Evolutionary conservation across 1,140 invertebrate species (phyloP).

Genomic region (Achroia grisella): DNA sequence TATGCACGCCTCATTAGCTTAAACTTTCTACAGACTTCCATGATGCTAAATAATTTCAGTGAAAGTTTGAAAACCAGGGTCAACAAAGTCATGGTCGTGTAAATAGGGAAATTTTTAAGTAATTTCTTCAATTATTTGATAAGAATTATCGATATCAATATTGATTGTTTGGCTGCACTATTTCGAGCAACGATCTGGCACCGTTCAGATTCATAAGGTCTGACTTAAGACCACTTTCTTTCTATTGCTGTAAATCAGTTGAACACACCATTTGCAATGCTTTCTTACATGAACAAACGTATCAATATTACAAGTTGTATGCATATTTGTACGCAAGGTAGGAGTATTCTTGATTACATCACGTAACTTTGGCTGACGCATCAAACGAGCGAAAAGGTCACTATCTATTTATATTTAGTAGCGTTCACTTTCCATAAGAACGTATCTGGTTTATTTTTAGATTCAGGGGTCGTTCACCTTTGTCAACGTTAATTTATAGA

Average conservation of each 20-base stretch:
- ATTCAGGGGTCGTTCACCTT: constrained; percentile 42
- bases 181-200: constrained; percentile 24
- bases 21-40: background rate
- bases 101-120: background rate
- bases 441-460: constrained; percentile 31
- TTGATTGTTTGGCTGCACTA: constrained; percentile 19
- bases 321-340: constrained; percentile 28
- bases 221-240: constrained; percentile 64
- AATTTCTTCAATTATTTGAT: constrained; percentile 1
- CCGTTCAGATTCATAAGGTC: constrained; percentile 41
- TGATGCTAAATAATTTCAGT: background rate
- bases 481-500: constrained; percentile 6
- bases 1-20: constrained; percentile 1
- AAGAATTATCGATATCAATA: constrained; percentile 19
- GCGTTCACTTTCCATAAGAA: constrained; percentile 59
- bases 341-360: constrained; percentile 47
- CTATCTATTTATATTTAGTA: constrained; percentile 56
- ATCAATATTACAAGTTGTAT: constrained; percentile 13
- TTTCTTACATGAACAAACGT: constrained; percentile 28
- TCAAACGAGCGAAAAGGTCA: constrained; percentile 62
- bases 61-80: constrained; percentile 1
- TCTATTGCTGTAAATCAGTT: constrained; percentile 31
- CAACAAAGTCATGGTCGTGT: background rate
- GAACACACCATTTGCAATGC: constrained; percentile 18
- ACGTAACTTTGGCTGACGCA: constrained; percentile 61